Evolutionary conservation across 2,113 vertebrate species (phyloP).

Genomic region (Epinephelus lanceolatus): DNA sequence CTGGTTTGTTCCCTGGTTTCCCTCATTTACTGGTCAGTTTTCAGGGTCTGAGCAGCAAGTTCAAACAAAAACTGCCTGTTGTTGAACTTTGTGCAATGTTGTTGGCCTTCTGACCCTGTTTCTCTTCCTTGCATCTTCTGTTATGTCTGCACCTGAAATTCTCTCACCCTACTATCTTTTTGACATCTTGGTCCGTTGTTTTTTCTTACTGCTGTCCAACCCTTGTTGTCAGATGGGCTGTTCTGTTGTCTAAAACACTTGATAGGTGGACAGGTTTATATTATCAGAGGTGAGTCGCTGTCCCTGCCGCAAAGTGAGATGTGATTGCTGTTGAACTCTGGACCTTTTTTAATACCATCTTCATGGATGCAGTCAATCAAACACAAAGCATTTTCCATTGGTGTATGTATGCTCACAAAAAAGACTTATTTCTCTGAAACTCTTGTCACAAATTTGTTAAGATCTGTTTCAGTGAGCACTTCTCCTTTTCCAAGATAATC

Average conservation of each 20-base stretch:
- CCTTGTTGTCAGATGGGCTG: slow-evolving; percentile 98
- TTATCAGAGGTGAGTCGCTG: slow-evolving; percentile 98
- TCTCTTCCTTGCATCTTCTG: slow-evolving; percentile 77
- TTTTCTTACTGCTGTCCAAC: slow-evolving; percentile 97
- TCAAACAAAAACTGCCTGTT: slow-evolving; percentile 75
- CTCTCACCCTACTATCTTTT: slow-evolving; percentile 87
- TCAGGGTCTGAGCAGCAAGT: slow-evolving; percentile 54
- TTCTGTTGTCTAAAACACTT: slow-evolving; percentile 99
- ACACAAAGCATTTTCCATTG: background rate
- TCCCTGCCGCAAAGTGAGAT: slow-evolving; percentile 30
- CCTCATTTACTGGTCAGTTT: slow-evolving; percentile 35
- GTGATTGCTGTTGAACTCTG: background rate
- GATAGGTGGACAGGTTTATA: slow-evolving; percentile 99
- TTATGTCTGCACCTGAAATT: slow-evolving; percentile 82
- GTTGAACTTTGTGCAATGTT: slow-evolving; percentile 86
- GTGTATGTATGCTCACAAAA: background rate
- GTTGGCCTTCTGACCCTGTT: slow-evolving; percentile 88
- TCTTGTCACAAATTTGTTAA: too few relatives aligned
- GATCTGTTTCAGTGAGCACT: too few relatives aligned
- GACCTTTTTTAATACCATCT: slow-evolving; percentile 46
- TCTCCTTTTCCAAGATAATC: too few relatives aligned
- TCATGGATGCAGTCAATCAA: slow-evolving; percentile 74
- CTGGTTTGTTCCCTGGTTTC: slow-evolving; percentile 79
- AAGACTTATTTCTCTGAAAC: too few relatives aligned
- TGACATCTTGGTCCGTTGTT: slow-evolving; percentile 94